These are phyloP conservation scores for Maccullochella peelii DNA, from an alignment of 2,113 vertebrate genomes.

Conservation along the genomic window DNA sequence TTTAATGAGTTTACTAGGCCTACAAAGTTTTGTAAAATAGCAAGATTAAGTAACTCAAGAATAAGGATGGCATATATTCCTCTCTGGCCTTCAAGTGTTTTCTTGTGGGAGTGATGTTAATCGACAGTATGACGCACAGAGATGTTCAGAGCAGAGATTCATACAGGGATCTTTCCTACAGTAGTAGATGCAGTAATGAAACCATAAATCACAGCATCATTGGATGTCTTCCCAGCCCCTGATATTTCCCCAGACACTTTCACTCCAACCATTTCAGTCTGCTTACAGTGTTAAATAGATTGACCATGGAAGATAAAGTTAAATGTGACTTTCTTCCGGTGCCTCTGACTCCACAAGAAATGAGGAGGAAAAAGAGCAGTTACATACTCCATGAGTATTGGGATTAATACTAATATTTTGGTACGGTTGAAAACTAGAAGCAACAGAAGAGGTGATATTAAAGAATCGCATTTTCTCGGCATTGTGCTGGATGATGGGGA, in stretches of 20 bases:
- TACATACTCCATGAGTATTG: conserved; percentile 27
- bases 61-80: conserved; percentile 12
- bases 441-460: conserved; percentile 42
- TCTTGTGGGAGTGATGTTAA: conserved; percentile 56
- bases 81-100: conserved; percentile 45
- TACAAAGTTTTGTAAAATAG: conserved; percentile 7
- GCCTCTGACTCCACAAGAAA: conserved; percentile 58
- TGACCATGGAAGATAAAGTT: conserved; percentile 76
- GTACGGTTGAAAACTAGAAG: conserved; percentile 34
- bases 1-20: conserved; percentile 19
- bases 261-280: conserved; percentile 63
- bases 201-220: conserved; percentile 81
- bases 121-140: conserved; percentile 40
- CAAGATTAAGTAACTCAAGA: conserved; percentile 16
- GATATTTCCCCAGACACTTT: conserved; percentile 79
- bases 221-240: conserved; percentile 72
- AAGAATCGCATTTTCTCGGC: conserved; percentile 40
- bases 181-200: conserved; percentile 68
- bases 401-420: conserved; percentile 64
- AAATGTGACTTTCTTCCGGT: conserved; percentile 67
- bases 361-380: conserved; percentile 52
- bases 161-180: conserved; percentile 54
- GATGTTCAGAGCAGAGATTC: conserved; percentile 59
- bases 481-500: conserved; percentile 50
- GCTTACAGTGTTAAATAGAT: conserved; percentile 77